Base-by-base conservation (phyloP, 2,797 vertebrate species). In the Betta splendens region DNA sequence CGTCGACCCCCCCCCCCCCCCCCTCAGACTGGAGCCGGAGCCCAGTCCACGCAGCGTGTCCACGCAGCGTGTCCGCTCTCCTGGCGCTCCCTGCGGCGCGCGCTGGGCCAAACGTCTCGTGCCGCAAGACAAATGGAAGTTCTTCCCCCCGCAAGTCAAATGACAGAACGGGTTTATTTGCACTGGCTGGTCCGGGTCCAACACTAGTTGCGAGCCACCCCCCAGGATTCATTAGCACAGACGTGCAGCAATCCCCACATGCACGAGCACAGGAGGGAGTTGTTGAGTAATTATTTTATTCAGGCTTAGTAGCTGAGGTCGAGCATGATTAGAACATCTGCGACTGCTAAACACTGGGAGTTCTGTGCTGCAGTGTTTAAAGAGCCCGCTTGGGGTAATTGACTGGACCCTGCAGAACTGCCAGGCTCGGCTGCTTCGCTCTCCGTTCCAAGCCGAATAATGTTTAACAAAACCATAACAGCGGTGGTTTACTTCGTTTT, bases 1-100 rank as follows among this genome's bases (percentile, higher is more conserved):
- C 80, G 86, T 85, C 80, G 38, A 69, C 45, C 64, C 69, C 40
- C n/a, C n/a, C n/a, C n/a, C n/a, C n/a, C n/a, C n/a, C n/a, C n/a
- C n/a, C n/a, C n/a, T n/a, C n/a, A n/a, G n/a, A n/a, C n/a, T n/a
- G n/a, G n/a, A n/a, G n/a, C n/a, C n/a, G n/a, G n/a, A n/a, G n/a
- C n/a, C n/a, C n/a, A n/a, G n/a, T n/a, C n/a, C 58, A 28, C 46
- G 54, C 7, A 63, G 66, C 47, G 61, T 64, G 47, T 49, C 47
- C 40, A 22, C 51, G 54, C 7, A 63, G 66, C 47, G 61, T 64
- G 47, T 49, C 47, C 40, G 22, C 51, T n/a, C n/a, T n/a, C n/a
- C n/a, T n/a, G n/a, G n/a, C n/a, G n/a, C n/a, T n/a, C 29, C 7
- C 47, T 3, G 7, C 21, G 26, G 44, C 28, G 50, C 31, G 33